Conservation (phyloP, 2,797 vertebrate species). For the Picus viridis region DNA sequence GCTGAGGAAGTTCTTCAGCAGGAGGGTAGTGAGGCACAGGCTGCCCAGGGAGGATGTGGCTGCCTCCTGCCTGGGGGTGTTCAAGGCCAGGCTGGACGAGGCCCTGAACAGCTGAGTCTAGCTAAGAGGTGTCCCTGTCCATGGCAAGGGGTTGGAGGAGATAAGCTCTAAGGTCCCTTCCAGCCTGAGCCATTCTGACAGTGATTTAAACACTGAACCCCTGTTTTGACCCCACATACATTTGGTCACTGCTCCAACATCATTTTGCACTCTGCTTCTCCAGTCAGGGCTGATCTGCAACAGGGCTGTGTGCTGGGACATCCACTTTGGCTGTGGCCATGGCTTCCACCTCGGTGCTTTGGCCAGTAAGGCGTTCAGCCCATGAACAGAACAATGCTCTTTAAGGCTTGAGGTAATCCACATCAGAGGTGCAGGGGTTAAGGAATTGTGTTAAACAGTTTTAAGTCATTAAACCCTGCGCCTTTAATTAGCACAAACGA, state of each 20-base stretch:
- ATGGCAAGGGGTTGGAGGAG: not conserved
- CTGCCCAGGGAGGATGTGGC: too few species aligned
- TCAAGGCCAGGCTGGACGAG: too few species aligned
- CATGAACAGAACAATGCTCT: accelerated
- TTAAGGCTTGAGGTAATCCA: not conserved
- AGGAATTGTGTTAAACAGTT: not conserved
- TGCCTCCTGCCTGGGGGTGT: too few species aligned
- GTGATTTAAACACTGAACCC: not conserved
- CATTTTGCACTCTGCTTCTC: not conserved
- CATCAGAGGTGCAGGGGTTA: not conserved
- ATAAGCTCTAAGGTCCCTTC: too few species aligned
- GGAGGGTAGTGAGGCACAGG: too few species aligned
- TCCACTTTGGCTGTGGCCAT: not conserved
- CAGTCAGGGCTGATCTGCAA: not conserved
- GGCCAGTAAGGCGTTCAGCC: not conserved
- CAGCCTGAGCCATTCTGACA: too few species aligned
- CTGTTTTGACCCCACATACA: not conserved
- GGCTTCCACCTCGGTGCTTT: not conserved
- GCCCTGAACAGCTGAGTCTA: too few species aligned
- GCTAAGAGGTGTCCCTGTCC: too few species aligned
- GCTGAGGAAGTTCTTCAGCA: too few species aligned
- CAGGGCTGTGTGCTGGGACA: not conserved
- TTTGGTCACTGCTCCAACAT: not conserved
- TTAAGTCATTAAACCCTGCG: not conserved
- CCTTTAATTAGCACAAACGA: not conserved